phyloP scores from a whole-genome alignment of 2,888 invertebrate genomes.

The Microctonus hyperodae region DNA sequence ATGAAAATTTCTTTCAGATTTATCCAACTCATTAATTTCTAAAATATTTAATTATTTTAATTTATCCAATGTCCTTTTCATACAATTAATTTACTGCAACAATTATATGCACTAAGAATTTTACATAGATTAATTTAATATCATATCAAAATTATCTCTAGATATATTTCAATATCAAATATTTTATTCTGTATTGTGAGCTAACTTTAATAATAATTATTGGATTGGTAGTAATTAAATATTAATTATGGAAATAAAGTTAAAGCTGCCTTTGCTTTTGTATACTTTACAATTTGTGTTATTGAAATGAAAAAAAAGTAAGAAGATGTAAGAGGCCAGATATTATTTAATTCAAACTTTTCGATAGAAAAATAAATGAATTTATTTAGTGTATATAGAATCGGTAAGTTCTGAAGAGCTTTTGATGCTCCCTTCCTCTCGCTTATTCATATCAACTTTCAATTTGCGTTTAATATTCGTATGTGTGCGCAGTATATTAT shows the following conservation, averaged over 20 bases:
- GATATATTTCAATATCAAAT: not conserved
- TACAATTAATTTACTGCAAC: too few relatives aligned
- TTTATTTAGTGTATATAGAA: conserved; percentile 2
- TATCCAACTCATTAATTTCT: too few relatives aligned
- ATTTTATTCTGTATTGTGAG: not conserved
- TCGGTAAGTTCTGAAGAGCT: not conserved
- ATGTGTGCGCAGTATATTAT: not conserved
- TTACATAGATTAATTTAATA: not conserved
- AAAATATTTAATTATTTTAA: too few relatives aligned
- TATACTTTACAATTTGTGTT: not conserved
- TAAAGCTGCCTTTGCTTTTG: not conserved
- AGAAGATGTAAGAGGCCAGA: not conserved
- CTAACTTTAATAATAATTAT: not conserved
- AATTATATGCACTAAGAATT: too few relatives aligned
- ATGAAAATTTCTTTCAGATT: too few relatives aligned
- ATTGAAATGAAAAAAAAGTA: not conserved
- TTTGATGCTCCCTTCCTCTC: not conserved
- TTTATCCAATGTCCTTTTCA: too few relatives aligned
- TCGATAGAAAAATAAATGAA: not conserved
- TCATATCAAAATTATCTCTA: not conserved
- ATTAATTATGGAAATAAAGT: not conserved
- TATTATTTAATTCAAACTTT: not conserved
- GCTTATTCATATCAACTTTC: too few relatives aligned
- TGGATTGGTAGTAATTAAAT: not conserved
- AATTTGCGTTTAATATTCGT: not conserved